These are phyloP conservation scores for Simalia tracyae DNA, from an alignment of 2,797 vertebrate genomes.

Conservation along the genomic window DNA sequence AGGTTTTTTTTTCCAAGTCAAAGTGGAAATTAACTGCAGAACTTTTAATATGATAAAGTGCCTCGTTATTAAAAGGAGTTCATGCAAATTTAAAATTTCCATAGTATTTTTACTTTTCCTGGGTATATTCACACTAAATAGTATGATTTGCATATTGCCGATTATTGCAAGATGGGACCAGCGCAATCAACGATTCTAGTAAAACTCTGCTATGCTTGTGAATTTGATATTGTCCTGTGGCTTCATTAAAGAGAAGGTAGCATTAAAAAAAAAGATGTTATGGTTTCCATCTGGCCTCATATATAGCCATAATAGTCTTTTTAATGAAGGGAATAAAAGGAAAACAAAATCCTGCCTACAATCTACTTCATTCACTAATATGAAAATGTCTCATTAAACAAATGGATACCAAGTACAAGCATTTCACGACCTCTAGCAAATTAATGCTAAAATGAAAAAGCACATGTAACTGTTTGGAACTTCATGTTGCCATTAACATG, in stretches of 20 bases:
- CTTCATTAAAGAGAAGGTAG: conserved; percentile 49
- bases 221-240: conserved; percentile 43
- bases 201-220: background rate
- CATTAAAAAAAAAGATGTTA: conserved; percentile 30
- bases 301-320: conserved; percentile 15
- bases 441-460: conserved; percentile 34
- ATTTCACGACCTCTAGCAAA: conserved; percentile 36
- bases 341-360: conserved; percentile 40
- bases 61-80: conserved; percentile 32
- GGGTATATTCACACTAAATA: background rate
- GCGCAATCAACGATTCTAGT: background rate
- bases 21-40: background rate
- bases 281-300: conserved; percentile 25
- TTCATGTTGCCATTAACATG: conserved; percentile 16
- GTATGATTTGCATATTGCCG: background rate
- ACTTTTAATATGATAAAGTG: background rate
- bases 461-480: conserved; percentile 16
- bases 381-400: conserved; percentile 51
- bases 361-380: conserved; percentile 30
- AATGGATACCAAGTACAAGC: conserved; percentile 23
- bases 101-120: background rate
- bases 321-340: conserved; percentile 60
- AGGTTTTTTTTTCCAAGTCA: background rate
- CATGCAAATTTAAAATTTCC: background rate
- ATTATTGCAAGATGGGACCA: background rate